A percentile compares a stretch with the other conserved stretches of the same genome.
These are phyloP conservation scores for Spodoptera exigua DNA, from an alignment of 2,888 invertebrate genomes.

Conservation along the genomic window DNA sequence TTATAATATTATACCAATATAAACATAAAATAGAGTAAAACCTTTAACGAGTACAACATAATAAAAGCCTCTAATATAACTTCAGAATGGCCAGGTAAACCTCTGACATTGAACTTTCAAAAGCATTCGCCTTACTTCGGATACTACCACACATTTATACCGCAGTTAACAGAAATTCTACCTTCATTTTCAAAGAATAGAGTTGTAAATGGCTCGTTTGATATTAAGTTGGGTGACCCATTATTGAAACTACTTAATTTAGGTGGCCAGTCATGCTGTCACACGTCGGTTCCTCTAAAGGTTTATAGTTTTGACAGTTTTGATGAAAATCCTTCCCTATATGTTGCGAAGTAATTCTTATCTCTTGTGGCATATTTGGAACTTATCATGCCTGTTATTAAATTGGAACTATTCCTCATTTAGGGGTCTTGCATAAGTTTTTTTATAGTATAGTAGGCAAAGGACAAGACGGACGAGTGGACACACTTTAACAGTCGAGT, in stretches of 20 bases:
- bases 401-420: no score
- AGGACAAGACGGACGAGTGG: no score
- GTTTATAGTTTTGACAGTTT: conserved; percentile 26
- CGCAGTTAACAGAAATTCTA: conserved; percentile 10
- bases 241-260: conserved; percentile 26
- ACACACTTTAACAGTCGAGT: no score
- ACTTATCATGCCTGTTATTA: no score
- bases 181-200: neutral
- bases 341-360: no score
- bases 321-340: conserved; percentile 16
- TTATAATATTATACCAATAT: conserved; percentile 12
- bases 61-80: conserved; percentile 48
- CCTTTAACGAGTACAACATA: conserved; percentile 12
- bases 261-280: conserved; percentile 7
- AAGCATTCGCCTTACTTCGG: conserved; percentile 29
- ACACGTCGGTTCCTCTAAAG: conserved; percentile 24
- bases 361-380: no score
- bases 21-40: conserved; percentile 15
- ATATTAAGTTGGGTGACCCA: conserved; percentile 3
- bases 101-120: conserved; percentile 53
- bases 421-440: no score
- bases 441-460: no score
- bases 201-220: conserved; percentile 5
- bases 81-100: conserved; percentile 44
- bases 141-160: conserved; percentile 23